A percentile compares a stretch with the other conserved stretches of the same genome.
Conservation (phyloP, 2,113 vertebrate genomes). For the Echinops telfairi region DNA sequence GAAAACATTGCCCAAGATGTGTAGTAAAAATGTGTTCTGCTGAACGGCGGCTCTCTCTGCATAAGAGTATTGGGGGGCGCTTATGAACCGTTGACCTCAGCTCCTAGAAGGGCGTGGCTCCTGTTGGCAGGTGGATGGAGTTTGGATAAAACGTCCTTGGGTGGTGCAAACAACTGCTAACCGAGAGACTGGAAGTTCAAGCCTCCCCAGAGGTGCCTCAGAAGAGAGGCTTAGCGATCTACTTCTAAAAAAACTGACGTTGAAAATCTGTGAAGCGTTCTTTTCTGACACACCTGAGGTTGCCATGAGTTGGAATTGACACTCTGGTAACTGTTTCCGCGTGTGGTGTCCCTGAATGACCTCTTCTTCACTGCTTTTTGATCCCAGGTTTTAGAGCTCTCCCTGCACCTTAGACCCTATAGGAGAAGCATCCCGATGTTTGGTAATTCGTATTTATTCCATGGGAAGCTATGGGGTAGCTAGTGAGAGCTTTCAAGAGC, state of each 20-base stretch:
- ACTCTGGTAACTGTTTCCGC: background rate
- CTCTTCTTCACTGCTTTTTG: background rate
- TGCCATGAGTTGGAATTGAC: background rate
- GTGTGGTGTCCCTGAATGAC: background rate
- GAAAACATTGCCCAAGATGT: constrained; percentile 81
- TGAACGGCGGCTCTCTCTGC: constrained; percentile 53
- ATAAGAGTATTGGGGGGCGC: constrained; percentile 22
- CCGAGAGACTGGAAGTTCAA: background rate
- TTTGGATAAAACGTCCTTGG: background rate
- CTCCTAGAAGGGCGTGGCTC: background rate
- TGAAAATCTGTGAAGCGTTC: background rate
- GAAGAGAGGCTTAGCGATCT: background rate
- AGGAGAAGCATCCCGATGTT: background rate
- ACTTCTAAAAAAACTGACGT: background rate
- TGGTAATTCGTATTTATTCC: constrained; percentile 12
- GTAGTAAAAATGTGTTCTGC: constrained; percentile 69
- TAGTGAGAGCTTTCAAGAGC: constrained; percentile 45
- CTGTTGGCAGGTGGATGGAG: background rate
- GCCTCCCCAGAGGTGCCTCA: background rate
- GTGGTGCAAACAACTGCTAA: background rate
- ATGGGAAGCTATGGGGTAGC: constrained; percentile 31
- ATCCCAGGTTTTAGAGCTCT: constrained; percentile 34
- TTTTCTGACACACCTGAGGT: background rate
- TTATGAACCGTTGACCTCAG: background rate
- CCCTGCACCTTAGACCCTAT: background rate